These are phyloP conservation scores for Cephalotes varians DNA, from an alignment of 2,888 invertebrate genomes.

Conservation along the genomic window DNA sequence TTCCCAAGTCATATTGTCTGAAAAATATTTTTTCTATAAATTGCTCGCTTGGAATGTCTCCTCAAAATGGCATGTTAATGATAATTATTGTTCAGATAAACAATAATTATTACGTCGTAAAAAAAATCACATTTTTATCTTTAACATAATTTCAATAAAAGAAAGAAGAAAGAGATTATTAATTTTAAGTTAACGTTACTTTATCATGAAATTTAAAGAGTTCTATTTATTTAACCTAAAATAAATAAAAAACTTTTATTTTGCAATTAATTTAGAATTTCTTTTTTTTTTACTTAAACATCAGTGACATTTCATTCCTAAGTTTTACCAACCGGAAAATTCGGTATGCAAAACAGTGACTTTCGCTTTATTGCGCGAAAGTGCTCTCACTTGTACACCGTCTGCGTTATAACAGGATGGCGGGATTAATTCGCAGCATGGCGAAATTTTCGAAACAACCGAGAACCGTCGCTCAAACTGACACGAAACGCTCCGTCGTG, in stretches of 20 bases:
- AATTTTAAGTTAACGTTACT: not conserved
- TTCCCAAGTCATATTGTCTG: not conserved
- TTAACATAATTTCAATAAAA: not conserved
- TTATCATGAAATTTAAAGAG: not conserved
- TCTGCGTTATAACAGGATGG: conserved; percentile 28
- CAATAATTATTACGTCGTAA: not conserved
- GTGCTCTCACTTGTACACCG: conserved; percentile 43
- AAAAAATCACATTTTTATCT: not conserved
- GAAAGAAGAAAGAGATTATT: not conserved
- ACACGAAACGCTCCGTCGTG: not conserved
- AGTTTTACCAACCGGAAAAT: conserved; percentile 9
- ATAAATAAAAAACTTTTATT: not conserved
- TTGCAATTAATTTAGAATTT: not conserved
- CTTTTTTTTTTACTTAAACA: not conserved
- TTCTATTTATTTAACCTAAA: not conserved
- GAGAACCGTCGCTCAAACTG: conserved; percentile 43
- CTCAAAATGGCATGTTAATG: not conserved
- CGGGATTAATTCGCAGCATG: conserved; percentile 44
- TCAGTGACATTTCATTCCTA: not conserved
- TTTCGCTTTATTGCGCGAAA: conserved; percentile 31
- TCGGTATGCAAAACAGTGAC: conserved; percentile 33
- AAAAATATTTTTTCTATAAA: conserved; percentile 3
- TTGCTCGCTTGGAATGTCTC: not conserved
- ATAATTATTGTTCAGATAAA: not conserved
- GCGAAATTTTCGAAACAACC: conserved; percentile 42